Base-by-base conservation (phyloP, 1,140 invertebrate species). In the Drosophila athabasca region DNA sequence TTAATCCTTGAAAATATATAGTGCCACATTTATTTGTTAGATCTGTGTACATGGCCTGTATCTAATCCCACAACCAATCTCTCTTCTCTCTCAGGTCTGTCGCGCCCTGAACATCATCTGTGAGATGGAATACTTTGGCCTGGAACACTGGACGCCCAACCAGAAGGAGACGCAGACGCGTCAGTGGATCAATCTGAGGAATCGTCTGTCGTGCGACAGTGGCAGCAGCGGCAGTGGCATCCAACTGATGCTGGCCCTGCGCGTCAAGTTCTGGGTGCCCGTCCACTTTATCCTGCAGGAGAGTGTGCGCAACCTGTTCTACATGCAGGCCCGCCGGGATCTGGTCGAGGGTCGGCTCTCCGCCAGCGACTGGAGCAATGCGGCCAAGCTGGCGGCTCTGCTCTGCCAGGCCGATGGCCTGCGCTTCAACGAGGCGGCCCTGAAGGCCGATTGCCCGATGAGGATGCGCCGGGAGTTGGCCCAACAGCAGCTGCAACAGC, bases 181-280 rank as follows among this genome's bases (percentile, higher is more conserved):
- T 8, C 90, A 96, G 19, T 98, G 97, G 97, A 92, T 97, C 45
- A 97, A 97, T 91, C 92, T 97, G 73, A 93, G 97, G 59, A 97
- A 98, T 92, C 95, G 95, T 15, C 94, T 98, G 43, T 89, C 87
- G 3, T 75, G 76, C 6, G 96, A 90, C 90, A 93, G 51, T 90
- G 93, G 76, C 93, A 93, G 76, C 94, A 94, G 78, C 92, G 94
- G 88, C 84, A 95, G 85, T 44, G 93, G 93, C 53, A 92, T 93
- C 13, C 93, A 93, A 11, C 58, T 92, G 54, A 91, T 93, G 53
- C 92, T 95, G 91, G 96, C 93, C 85, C 93, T 93, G 75, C 95
- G 92, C 83, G 96, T 96, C 22, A 97, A 98, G 91, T 97, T 97
- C 93, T 97, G 96, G 96, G 96, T 98, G 43, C 96, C 96, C 2